Conservation (phyloP, 2,797 vertebrate genomes). For the Erethizon dorsatum region DNA sequence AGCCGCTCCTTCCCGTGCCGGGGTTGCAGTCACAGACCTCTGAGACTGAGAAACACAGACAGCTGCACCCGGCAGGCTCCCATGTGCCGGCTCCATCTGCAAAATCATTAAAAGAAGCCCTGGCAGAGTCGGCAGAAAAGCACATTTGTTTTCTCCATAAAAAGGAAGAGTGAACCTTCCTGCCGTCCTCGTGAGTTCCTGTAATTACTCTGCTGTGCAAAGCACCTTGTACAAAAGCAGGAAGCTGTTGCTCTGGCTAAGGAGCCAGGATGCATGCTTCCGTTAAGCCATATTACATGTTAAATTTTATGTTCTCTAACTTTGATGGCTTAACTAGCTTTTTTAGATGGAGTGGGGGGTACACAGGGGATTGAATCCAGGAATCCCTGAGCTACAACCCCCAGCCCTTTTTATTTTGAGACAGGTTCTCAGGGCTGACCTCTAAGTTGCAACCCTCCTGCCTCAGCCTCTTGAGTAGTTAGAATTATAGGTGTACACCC, state of each 20-base stretch:
- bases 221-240: slow-evolving; percentile 46
- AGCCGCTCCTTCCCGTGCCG: slow-evolving; percentile 82
- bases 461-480: not conserved
- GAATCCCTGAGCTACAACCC: not conserved
- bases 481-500: not conserved
- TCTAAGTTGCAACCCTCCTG: not conserved
- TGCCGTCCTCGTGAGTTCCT: slow-evolving; percentile 77
- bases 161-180: slow-evolving; percentile 88
- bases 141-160: slow-evolving; percentile 90
- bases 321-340: not conserved
- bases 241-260: not conserved
- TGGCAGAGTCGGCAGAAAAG: slow-evolving; percentile 89
- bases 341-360: not conserved
- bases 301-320: slow-evolving; percentile 12
- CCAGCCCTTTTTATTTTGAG: not conserved
- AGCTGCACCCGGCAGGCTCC: slow-evolving; percentile 90
- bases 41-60: slow-evolving; percentile 90
- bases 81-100: slow-evolving; percentile 90
- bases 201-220: slow-evolving; percentile 80
- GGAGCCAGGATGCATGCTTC: slow-evolving; percentile 40
- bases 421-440: not conserved
- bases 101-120: slow-evolving; percentile 89
- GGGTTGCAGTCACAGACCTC: slow-evolving; percentile 88
- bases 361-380: not conserved
- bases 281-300: not conserved